Base-by-base conservation (phyloP, 2,888 invertebrate genomes). In the Fragum sueziense region DNA sequence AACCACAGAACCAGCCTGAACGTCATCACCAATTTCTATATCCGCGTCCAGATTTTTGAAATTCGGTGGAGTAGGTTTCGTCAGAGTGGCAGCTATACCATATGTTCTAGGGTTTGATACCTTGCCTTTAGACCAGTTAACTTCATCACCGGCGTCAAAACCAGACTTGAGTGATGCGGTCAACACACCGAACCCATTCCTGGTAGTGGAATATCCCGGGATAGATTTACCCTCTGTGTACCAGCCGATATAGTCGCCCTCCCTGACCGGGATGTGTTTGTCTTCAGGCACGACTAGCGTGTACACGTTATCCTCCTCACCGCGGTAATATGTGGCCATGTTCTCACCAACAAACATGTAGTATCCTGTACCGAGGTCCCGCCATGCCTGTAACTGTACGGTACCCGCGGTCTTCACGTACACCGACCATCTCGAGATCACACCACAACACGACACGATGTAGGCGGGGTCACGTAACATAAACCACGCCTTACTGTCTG, bases 221-320 rank as follows among this genome's bases (percentile, higher is more conserved):
- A 81, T 81, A 25, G 80, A 65, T 11, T 68, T 72, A 29, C 65
- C 68, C n/a, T 67, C 57, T 29, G 74, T 77, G 47, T 77, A 81
- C 80, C 80, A 80, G n/a, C 80, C 80, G 27, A 80, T 71, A 9
- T 67, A 68, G 41, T 80, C 80, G 11, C 80, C 80, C 9, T 51
- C 62, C 22, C 74, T 59, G 1, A 80, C 80, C 6, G 71, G 71
- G 27, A 80, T 71, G 62, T 72, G 70, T 7, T 80, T 33, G 6
- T 71, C 77, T 9, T 61, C 47, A 7, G 37, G 61, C 31, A 77
- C 71, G 27, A 17, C 17, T 1, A 62, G 22, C n/a, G 29, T 74
- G 37, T 67, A 57, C 14, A 62, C 31, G 33, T 71, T 67, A 17
- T 71, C 68, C 52, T 80, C 80, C 33, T 80, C 80, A 9, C 77